Evolutionary conservation across 2,113 vertebrate species (phyloP).

Genomic region (Callipepla squamata): DNA sequence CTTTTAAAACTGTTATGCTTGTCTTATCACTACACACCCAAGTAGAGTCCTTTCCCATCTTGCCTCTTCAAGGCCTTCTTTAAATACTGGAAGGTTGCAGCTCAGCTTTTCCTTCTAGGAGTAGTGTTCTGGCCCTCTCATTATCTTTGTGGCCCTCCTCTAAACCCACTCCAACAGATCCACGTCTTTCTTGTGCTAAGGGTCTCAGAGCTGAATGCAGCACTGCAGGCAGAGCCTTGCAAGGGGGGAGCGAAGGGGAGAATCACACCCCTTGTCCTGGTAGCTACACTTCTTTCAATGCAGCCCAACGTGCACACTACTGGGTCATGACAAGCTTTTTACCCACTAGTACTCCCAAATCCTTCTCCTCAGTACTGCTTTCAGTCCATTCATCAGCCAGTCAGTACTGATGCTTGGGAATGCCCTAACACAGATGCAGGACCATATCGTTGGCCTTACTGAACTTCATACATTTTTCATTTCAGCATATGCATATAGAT

Average conservation of each 20-base stretch:
- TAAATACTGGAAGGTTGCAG: background rate
- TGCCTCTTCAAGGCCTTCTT: background rate
- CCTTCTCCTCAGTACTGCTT: background rate
- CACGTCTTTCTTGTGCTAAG: background rate
- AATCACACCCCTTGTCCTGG: background rate
- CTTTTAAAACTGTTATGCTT: too few relatives aligned
- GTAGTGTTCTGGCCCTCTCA: background rate
- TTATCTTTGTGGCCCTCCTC: background rate
- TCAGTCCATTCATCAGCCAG: background rate
- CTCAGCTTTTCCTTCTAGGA: background rate
- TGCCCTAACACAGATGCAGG: background rate
- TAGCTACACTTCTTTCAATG: background rate
- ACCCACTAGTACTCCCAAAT: background rate
- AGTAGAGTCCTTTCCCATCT: background rate
- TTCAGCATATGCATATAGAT: background rate
- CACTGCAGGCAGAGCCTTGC: background rate
- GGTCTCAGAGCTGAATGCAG: background rate
- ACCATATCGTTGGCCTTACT: background rate
- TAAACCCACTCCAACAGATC: background rate
- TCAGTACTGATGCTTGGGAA: background rate
- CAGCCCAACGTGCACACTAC: background rate
- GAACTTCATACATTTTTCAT: background rate
- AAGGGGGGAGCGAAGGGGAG: background rate
- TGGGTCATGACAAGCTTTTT: too few relatives aligned
- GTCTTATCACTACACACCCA: too few relatives aligned